phyloP scores from a whole-genome alignment of 1,140 invertebrate genomes.

The Halictus rubicundus region DNA sequence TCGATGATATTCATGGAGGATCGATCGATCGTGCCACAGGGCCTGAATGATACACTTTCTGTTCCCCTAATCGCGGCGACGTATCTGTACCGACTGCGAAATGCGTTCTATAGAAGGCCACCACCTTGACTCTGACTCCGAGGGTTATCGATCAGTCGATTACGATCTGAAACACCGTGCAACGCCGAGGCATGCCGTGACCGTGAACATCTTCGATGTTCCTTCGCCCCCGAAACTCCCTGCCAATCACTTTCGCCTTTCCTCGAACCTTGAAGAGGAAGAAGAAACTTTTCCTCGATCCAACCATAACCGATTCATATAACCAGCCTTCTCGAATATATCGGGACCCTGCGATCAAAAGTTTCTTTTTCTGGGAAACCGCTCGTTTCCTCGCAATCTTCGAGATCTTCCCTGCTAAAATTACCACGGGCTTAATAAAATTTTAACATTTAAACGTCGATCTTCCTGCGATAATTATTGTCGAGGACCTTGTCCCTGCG shows the following conservation, averaged over 20 bases:
- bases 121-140: slow-evolving; percentile 61
- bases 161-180: slow-evolving; percentile 59
- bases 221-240: slow-evolving; percentile 7
- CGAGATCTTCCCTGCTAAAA: too few species aligned
- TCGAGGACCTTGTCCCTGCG: too few species aligned
- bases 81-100: slow-evolving; percentile 8
- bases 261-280: background rate
- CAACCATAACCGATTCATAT: background rate
- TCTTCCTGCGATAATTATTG: too few species aligned
- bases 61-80: background rate
- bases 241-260: slow-evolving; percentile 11
- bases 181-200: slow-evolving; percentile 44
- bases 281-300: too few species aligned
- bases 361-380: too few species aligned
- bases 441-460: too few species aligned
- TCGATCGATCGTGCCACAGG: background rate
- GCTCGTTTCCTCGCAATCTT: too few species aligned
- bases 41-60: slow-evolving; percentile 7
- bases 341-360: too few species aligned
- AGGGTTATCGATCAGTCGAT: slow-evolving; percentile 63
- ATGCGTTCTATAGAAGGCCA: slow-evolving; percentile 27
- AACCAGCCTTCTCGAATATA: background rate
- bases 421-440: too few species aligned
- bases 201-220: slow-evolving; percentile 51
- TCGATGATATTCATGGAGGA: background rate